These are phyloP conservation scores for Micromesistius poutassou DNA, from an alignment of 2,797 vertebrate genomes.

Conservation along the genomic window DNA sequence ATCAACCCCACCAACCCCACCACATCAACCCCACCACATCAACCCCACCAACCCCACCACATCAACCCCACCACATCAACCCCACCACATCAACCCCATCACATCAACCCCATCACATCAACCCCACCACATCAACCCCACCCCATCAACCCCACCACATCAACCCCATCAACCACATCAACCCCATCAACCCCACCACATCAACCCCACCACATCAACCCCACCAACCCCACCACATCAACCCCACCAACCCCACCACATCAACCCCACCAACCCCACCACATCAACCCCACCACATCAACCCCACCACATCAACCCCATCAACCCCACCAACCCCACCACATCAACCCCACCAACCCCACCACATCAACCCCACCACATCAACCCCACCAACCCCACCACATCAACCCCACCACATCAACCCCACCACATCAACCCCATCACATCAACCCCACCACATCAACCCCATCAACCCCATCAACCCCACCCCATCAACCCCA, in stretches of 20 bases:
- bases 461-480: not conserved
- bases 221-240: too few relatives aligned
- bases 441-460: not conserved
- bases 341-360: not conserved
- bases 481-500: not conserved
- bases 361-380: not conserved
- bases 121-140: not conserved
- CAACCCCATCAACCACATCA: not conserved
- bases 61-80: not conserved
- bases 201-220: not conserved
- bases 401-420: not conserved
- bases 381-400: too few relatives aligned
- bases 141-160: not conserved
- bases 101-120: too few relatives aligned
- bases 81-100: not conserved
- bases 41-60: too few relatives aligned
- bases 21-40: not conserved
- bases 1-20: too few relatives aligned
- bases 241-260: not conserved
- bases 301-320: not conserved
- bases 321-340: too few relatives aligned
- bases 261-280: not conserved
- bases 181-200: not conserved
- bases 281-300: not conserved
- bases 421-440: not conserved